Base-by-base conservation (phyloP, 2,888 invertebrate species). In the Adelphocoris suturalis region DNA sequence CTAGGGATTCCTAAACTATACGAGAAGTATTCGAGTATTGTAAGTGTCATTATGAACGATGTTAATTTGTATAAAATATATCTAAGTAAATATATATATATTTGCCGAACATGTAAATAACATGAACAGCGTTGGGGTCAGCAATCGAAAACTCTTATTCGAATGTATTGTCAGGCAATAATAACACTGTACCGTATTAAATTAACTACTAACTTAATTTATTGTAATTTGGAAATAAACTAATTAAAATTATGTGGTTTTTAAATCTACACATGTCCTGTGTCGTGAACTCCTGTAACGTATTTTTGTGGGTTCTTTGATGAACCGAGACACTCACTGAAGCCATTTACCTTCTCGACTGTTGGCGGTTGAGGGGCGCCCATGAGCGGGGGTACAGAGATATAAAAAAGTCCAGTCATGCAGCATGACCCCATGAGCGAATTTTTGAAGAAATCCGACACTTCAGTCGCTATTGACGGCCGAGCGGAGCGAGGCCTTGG, bases 71-170 rank as follows among this genome's bases (percentile, higher is more conserved):
- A 88, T 88, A 88, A 78, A 76, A 55, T 76, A 88, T 52, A 23
- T 55, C 52, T 55, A 88, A 88, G 88, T n/a, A 27, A 48, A 88
- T 78, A 47, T 86, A 75, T 86, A 75, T 86, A 86, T 86, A 86
- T 86, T 47, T 86, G 86, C 68, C 61, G 61, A 52, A 46, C 76
- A 52, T 80, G 55, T 88, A 46, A 88, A 55, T 80, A 88, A 78
- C 52, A 80, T 88, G 52, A 88, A 37, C 52, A 52, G 88, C 19
- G 48, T 88, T 88, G 88, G 88, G 88, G 88, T 88, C 88, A 88
- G 88, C 88, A 46, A 78, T 88, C 88, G 78, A 88, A 61, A 52
- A 23, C n/a, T 80, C 52, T 88, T 80, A 12, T 28, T 14, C 88
- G 78, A 88, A 52, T 80, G 78, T 78, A 28, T 23, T 68, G 19